These are phyloP conservation scores for Caranx melampygus DNA, from an alignment of 2,113 vertebrate species.

Conservation along the genomic window DNA sequence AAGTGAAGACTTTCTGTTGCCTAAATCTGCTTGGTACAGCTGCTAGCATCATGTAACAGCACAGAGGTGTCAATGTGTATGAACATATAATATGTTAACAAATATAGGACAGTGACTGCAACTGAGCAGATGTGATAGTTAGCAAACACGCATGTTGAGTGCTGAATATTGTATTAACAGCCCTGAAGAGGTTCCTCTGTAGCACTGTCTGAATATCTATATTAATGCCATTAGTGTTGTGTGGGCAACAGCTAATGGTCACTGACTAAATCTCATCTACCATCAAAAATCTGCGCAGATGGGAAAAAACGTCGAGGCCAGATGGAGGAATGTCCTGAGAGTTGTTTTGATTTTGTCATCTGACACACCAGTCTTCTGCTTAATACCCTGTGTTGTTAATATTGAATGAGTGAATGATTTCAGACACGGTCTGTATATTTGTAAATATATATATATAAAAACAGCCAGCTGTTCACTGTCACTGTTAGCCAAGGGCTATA, in stretches of 20 bases:
- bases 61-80: neutral
- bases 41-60: neutral
- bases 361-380: neutral
- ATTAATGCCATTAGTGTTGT: neutral
- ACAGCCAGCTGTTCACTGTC: conserved; percentile 40
- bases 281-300: neutral
- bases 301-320: neutral
- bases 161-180: neutral
- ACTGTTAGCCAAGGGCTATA: neutral
- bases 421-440: neutral
- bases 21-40: neutral
- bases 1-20: neutral
- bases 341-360: neutral
- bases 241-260: neutral
- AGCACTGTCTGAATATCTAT: neutral
- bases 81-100: no score
- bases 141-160: neutral
- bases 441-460: conserved; percentile 16
- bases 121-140: neutral
- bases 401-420: neutral
- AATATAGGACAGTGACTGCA: neutral
- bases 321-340: neutral
- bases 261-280: neutral
- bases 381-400: neutral
- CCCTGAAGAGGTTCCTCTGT: neutral